These are phyloP conservation scores for Leistus spinibarbis DNA, from an alignment of 2,888 invertebrate species.

Conservation along the genomic window DNA sequence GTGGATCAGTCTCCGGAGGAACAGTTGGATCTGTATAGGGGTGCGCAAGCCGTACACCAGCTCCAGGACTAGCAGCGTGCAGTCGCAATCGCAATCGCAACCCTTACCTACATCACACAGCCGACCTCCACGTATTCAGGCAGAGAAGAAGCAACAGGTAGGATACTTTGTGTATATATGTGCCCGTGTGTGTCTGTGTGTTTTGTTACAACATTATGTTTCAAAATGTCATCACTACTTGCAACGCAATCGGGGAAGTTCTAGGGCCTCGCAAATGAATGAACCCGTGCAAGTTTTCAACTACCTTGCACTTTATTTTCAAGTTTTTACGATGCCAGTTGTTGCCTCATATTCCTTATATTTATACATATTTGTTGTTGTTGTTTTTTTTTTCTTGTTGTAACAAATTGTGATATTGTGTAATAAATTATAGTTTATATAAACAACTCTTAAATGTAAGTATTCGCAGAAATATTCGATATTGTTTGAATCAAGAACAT, in stretches of 20 bases:
- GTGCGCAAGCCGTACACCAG: neutral
- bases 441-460: neutral
- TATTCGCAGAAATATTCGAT: neutral
- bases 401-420: neutral
- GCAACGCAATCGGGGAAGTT: conserved; percentile 3
- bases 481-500: no score
- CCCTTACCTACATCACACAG: neutral
- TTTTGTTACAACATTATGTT: neutral
- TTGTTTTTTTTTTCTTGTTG: neutral
- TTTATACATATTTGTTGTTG: neutral
- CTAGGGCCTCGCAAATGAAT: conserved; percentile 19
- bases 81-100: neutral
- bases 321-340: conserved; percentile 17
- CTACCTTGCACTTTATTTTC: conserved; percentile 33
- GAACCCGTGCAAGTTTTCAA: conserved; percentile 30
- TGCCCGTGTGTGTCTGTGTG: neutral
- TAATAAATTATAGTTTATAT: neutral
- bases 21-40: neutral
- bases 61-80: neutral
- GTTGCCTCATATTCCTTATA: neutral
- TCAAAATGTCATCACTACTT: neutral
- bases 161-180: conserved; percentile 30
- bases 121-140: conserved; percentile 27
- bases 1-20: conserved; percentile 17
- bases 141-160: conserved; percentile 45